Percentiles rank a stretch among this genome's conserved stretches.
phyloP scores from a whole-genome alignment of 2,888 invertebrate genomes.

The Physocephala rufipes region DNA sequence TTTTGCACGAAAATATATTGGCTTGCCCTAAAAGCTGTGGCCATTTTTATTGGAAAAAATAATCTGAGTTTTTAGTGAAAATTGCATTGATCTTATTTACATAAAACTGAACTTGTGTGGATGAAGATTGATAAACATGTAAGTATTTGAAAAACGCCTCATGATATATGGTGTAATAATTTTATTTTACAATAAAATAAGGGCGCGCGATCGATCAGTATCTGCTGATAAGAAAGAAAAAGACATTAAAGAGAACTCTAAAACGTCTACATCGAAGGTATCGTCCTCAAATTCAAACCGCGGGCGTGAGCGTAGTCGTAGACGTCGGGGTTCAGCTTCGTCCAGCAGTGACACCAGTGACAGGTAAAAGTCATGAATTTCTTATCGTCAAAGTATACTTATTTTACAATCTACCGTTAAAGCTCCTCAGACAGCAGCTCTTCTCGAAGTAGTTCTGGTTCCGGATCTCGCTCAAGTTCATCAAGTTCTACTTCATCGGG shows the following conservation, averaged over 20 bases:
- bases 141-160: neutral
- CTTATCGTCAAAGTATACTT: slow-evolving; percentile 2
- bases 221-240: slow-evolving; percentile 79
- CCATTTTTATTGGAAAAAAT: slow-evolving; percentile 39
- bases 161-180: neutral
- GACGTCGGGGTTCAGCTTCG: slow-evolving; percentile 74
- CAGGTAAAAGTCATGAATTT: slow-evolving; percentile 65
- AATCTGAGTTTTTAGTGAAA: neutral
- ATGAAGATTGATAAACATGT: slow-evolving; percentile 3
- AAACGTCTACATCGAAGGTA: slow-evolving; percentile 39
- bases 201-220: slow-evolving; percentile 81
- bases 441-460: slow-evolving; percentile 75
- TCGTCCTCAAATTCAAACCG: slow-evolving; percentile 51
- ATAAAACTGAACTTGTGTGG: neutral
- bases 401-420: slow-evolving; percentile 29
- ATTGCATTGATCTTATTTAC: neutral
- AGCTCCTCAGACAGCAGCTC: slow-evolving; percentile 85
- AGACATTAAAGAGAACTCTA: slow-evolving; percentile 48
- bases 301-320: slow-evolving; percentile 61
- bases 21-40: slow-evolving; percentile 26
- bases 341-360: slow-evolving; percentile 84
- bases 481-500: slow-evolving; percentile 70
- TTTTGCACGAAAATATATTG: slow-evolving; percentile 1
- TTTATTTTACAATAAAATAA: slow-evolving; percentile 54
- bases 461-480: slow-evolving; percentile 81